Evolutionary conservation across 2,797 vertebrate genomes (phyloP), one percentile per base, ranked within the genome.

Genomic region (Molossus molossus): DNA sequence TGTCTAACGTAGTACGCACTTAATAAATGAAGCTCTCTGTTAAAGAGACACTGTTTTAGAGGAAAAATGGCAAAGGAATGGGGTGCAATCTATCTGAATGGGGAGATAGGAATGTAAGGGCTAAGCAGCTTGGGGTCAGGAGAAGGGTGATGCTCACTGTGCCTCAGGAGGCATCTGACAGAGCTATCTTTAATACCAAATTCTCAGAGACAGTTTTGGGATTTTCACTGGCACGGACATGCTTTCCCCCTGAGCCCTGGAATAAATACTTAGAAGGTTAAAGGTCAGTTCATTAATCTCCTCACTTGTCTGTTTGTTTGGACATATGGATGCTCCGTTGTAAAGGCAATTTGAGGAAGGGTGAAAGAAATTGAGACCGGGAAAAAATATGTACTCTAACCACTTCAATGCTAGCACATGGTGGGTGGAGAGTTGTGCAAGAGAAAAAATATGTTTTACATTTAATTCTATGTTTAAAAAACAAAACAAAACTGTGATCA

Each of bases 111-210:
- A 79, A 65, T 27, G 9, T 37, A 64, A 91, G n/a, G 27, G 21
- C 55, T 58, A 58, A 89, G 70, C 45, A 70, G 25, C 58, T 33
- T 48, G 87, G 85, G 95, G 90, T 96, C 95, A 97, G 90, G 69
- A 45, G 20, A 64, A 96, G 84, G 94, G 55, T 37, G 7, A 45
- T 14, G 62, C 33, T 92, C 70, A 85, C 70, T 15, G n/a, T 27
- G 84, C 94, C 94, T 75, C 55, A 12, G 48, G 95, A 84, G 86
- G 45, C 86, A 95, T 90, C 73, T 96, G 95, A 92, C 95, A 96
- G 96, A 92, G 81, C 67, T 94, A 86, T 97, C 96, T 96, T 97
- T 92, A 97, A 96, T 95, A 97, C 70, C 94, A 97, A 97, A 96
- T 96, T 83, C 94, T 97, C 97, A 97, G 93, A 91, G 94, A 93